Conservation (phyloP, 2,888 invertebrate genomes). For the Cosmia trapezina region DNA sequence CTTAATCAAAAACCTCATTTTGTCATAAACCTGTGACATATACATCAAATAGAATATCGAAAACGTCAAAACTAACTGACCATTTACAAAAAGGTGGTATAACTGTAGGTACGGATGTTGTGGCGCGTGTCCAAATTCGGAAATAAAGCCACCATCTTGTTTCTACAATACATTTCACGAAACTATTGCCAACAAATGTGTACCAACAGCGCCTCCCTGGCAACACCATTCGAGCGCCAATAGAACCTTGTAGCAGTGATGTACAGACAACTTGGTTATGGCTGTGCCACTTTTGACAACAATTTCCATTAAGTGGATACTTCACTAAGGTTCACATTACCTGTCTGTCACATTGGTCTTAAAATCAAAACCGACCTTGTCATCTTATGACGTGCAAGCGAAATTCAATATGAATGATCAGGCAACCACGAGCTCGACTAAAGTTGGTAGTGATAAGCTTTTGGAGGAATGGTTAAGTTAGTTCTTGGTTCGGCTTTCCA, state of each 20-base stretch:
- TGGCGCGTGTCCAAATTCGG: not conserved
- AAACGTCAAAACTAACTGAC: not conserved
- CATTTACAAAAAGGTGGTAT: not conserved
- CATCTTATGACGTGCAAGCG: not conserved
- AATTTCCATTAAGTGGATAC: not conserved
- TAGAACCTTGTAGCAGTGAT: not conserved
- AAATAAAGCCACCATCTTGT: not conserved
- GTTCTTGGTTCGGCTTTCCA: not conserved
- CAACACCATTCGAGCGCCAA: not conserved
- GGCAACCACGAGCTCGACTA: not conserved
- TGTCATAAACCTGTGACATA: too few relatives aligned
- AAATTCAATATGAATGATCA: not conserved
- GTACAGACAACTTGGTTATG: not conserved
- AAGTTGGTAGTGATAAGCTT: too few relatives aligned
- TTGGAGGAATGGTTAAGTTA: not conserved
- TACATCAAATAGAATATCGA: not conserved
- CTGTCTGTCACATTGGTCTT: not conserved
- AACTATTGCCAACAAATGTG: not conserved
- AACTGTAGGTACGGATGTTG: not conserved
- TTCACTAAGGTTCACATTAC: not conserved
- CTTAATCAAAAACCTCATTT: too few relatives aligned
- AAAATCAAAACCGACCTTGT: not conserved
- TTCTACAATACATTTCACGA: not conserved
- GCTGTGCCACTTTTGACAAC: not conserved
- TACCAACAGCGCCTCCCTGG: not conserved